Percentiles rank a stretch among this genome's conserved stretches.
Conservation (phyloP, 1,140 invertebrate genomes). For the Prorops nasuta region DNA sequence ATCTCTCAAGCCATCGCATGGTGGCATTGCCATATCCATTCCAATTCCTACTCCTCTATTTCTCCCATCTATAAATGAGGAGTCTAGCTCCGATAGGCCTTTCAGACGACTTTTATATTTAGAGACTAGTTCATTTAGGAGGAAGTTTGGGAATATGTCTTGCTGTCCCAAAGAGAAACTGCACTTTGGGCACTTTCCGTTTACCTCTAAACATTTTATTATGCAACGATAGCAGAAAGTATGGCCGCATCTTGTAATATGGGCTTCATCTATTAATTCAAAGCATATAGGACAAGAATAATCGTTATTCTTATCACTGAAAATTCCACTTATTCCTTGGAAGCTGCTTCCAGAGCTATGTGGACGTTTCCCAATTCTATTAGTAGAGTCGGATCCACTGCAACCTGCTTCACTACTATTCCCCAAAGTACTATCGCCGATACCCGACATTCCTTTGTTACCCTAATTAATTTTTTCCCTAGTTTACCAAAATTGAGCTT, state of each 20-base stretch:
- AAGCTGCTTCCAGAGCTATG: conserved; percentile 59
- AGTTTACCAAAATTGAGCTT: too few species aligned
- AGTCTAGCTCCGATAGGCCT: conserved; percentile 58
- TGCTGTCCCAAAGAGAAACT: conserved; percentile 68
- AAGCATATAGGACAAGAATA: conserved; percentile 87
- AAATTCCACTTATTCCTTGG: conserved; percentile 62
- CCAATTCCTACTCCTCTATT: conserved; percentile 25
- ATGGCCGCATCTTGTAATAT: conserved; percentile 92
- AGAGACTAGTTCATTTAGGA: conserved; percentile 79
- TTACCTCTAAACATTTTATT: conserved; percentile 73
- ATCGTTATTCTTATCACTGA: conserved; percentile 73
- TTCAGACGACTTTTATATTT: conserved; percentile 67
- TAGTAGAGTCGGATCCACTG: conserved; percentile 42
- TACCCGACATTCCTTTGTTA: conserved; percentile 44
- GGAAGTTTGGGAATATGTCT: conserved; percentile 85
- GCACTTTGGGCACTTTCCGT: conserved; percentile 85
- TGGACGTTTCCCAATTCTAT: conserved; percentile 54
- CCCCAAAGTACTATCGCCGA: conserved; percentile 41
- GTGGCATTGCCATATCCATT: background rate
- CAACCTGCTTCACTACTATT: conserved; percentile 42
- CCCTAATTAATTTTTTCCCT: background rate
- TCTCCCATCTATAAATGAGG: conserved; percentile 25
- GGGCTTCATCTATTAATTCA: conserved; percentile 85
- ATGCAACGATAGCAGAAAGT: conserved; percentile 91
- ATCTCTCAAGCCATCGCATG: conserved; percentile 63